These are phyloP conservation scores for Acleris holmiana DNA, from an alignment of 2,888 invertebrate genomes.

Conservation along the genomic window DNA sequence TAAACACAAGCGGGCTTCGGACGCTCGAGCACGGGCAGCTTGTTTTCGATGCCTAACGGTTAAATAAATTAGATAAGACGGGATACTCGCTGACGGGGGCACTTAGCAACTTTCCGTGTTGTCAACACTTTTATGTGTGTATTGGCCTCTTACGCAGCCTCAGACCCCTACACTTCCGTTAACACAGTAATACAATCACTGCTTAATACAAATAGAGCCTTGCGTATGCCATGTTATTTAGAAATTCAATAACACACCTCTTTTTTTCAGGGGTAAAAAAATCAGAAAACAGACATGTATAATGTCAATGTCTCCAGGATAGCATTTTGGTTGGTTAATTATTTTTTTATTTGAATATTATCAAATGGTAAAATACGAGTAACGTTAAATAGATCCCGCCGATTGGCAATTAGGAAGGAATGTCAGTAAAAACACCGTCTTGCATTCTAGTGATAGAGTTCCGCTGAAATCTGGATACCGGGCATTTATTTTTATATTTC, in stretches of 20 bases:
- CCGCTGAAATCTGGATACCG: conserved; percentile 59
- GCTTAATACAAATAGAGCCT: conserved; percentile 16
- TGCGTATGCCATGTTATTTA: background rate
- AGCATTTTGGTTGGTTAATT: too few relatives aligned
- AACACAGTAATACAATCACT: conserved; percentile 29
- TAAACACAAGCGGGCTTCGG: conserved; percentile 9
- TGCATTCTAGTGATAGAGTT: conserved; percentile 44
- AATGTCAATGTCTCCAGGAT: too few relatives aligned
- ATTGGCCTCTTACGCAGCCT: conserved; percentile 54
- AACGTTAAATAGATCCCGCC: too few relatives aligned
- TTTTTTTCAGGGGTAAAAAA: background rate
- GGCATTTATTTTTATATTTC: conserved; percentile 57
- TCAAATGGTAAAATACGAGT: too few relatives aligned
- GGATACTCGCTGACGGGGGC: conserved; percentile 62
- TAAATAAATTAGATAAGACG: conserved; percentile 77
- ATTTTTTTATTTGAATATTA: too few relatives aligned
- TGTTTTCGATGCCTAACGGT: conserved; percentile 71
- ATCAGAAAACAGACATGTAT: background rate
- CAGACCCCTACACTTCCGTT: conserved; percentile 35
- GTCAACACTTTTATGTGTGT: conserved; percentile 69
- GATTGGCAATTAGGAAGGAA: background rate
- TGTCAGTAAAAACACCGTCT: background rate
- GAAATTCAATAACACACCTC: background rate
- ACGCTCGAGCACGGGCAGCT: conserved; percentile 44
- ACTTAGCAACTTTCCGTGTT: conserved; percentile 69